Base-by-base conservation (phyloP, 2,797 vertebrate species). In the Nyctibius grandis region DNA sequence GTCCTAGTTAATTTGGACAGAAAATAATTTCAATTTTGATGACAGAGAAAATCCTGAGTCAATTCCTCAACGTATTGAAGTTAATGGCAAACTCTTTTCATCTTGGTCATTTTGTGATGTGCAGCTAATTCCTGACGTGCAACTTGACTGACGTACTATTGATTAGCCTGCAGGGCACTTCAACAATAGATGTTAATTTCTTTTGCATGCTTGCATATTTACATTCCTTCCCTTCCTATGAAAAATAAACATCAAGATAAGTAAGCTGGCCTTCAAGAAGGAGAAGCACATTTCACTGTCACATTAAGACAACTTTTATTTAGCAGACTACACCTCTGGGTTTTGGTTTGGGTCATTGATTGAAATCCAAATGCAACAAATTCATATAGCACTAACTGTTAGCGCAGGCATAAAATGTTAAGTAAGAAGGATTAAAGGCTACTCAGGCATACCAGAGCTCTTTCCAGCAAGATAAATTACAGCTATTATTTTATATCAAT, bases 1-100 rank as follows among this genome's bases (percentile, higher is more conserved):
- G 47, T 89, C 64, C 60, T 29, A 11, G 8, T 75, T 87, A 95
- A 96, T 72, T 94, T 90, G 68, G 84, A 84, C n/a, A 54, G 61
- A 96, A 96, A 83, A 92, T 68, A 40, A 50, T 74, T 89, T 78
- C 87, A 61, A 11, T 95, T 96, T 84, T 95, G 83, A 93, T 84
- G 36, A 91, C 40, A 77, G 45, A 82, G 47, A 83, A 94, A 57
- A 70, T 42, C 86, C 28, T 40, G 50, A 86, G 44, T 63, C 31
- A 44, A 1, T 83, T 91, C 48, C 29, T n/a, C 22, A 25, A 1
- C 0, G 1, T n/a, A 5, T 28, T 78, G 50, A 83, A 78, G 34
- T 50, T 77, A 80, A 73, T 18, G 12, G 38, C 48, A 85, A 91
- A 88, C 26, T 75, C 78, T 64, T 85, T 64, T 61, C 40, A 70